These are phyloP conservation scores for Toxotes lorentzi DNA, from an alignment of 2,797 vertebrate species.

Conservation along the genomic window DNA sequence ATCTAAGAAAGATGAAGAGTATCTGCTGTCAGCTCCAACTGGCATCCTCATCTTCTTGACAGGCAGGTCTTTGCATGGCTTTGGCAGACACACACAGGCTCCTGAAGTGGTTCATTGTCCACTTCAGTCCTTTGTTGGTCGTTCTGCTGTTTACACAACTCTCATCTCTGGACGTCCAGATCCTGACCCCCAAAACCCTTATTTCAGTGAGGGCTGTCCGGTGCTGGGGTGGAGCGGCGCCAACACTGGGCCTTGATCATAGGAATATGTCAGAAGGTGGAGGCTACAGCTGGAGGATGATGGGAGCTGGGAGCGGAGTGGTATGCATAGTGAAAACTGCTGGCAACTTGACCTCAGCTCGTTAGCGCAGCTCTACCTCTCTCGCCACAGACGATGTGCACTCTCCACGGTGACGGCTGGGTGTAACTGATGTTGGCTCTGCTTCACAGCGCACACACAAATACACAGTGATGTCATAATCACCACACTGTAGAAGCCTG, in stretches of 20 bases:
- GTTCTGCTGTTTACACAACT: slow-evolving; percentile 42
- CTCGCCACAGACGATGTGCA: slow-evolving; percentile 43
- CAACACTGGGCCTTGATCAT: slow-evolving; percentile 61
- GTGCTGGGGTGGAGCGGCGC: slow-evolving; percentile 31
- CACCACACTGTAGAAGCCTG: slow-evolving; percentile 25
- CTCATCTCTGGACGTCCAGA: slow-evolving; percentile 46
- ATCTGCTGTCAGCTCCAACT: slow-evolving; percentile 45
- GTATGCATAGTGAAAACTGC: slow-evolving; percentile 14
- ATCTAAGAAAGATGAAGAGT: slow-evolving; percentile 45
- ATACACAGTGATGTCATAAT: slow-evolving; percentile 52
- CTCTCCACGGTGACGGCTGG: slow-evolving; percentile 53
- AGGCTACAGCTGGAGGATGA: slow-evolving; percentile 43
- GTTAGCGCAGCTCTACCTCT: slow-evolving; percentile 59
- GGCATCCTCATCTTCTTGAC: slow-evolving; percentile 37
- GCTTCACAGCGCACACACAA: slow-evolving; percentile 34
- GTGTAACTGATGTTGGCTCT: slow-evolving; percentile 53
- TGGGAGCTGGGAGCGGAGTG: slow-evolving; percentile 36
- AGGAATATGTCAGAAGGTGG: slow-evolving; percentile 37
- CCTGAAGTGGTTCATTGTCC: slow-evolving; percentile 47
- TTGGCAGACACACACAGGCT: slow-evolving; percentile 47
- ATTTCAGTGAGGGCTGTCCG: slow-evolving; percentile 27
- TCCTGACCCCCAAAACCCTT: slow-evolving; percentile 8
- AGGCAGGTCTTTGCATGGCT: slow-evolving; percentile 28
- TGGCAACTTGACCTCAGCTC: slow-evolving; percentile 61
- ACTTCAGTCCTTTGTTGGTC: slow-evolving; percentile 46